Conservation (phyloP, 1,140 invertebrate genomes). For the Zaprionus vittiger region DNA sequence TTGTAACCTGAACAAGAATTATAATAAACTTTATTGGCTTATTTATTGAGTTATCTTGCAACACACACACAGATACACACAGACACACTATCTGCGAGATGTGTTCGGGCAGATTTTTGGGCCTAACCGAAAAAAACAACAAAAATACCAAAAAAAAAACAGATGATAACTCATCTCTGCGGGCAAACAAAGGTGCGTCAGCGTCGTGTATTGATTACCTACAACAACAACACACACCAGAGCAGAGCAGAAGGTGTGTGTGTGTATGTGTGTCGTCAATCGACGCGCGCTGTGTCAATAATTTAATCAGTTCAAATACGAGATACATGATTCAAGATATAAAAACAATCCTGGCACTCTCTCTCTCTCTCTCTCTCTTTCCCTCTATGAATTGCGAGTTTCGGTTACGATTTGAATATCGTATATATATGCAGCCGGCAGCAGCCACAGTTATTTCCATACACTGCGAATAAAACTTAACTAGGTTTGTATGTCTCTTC, state of each 20-base stretch:
- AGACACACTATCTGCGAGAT: not conserved
- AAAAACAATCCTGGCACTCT: not conserved
- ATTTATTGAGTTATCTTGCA: constrained; percentile 1
- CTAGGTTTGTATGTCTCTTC: too few species aligned
- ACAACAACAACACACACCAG: constrained; percentile 13
- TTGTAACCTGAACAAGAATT: constrained; percentile 1
- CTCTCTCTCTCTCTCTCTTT: too few species aligned
- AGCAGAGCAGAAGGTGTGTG: constrained; percentile 63
- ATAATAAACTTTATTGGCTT: constrained; percentile 5
- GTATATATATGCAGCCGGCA: constrained; percentile 45
- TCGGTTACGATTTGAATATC: constrained; percentile 63
- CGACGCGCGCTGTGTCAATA: constrained; percentile 65
- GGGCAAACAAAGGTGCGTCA: constrained; percentile 41
- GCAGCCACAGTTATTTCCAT: constrained; percentile 15
- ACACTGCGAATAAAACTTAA: not conserved
- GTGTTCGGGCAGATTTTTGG: not conserved
- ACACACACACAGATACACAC: not conserved
- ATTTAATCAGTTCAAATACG: constrained; percentile 78
- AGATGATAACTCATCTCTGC: constrained; percentile 48
- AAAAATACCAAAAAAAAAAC: not conserved
- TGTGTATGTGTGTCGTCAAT: constrained; percentile 33
- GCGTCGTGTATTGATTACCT: not conserved
- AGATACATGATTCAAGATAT: constrained; percentile 57
- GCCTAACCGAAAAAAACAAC: not conserved
- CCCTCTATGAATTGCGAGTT: constrained; percentile 23